Evolutionary conservation across 2,113 vertebrate genomes (phyloP), one percentile per base, ranked within the genome.

Genomic region (Corythornis madagascariensis): DNA sequence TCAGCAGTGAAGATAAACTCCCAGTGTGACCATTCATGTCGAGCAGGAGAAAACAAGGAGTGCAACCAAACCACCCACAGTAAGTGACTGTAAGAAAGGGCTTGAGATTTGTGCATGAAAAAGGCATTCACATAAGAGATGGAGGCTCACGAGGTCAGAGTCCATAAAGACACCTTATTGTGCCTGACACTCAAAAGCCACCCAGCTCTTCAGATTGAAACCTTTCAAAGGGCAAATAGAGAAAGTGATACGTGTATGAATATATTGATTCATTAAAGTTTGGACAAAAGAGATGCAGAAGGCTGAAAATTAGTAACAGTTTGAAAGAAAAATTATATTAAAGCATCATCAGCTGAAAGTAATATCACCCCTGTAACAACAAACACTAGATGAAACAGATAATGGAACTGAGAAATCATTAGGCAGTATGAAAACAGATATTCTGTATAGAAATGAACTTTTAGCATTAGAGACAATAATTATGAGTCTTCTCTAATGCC

Each of bases 351-450:
- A 89, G 61, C 56, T 53, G 61, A 83, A 93, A 89, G 87, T 47
- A 86, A 45, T 80, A 92, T 66, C 61, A 61, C 43, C n/a, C 70
- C 9, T 86, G 60, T 56, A 89, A 72, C 75, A 93, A 56, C 75
- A 96, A 86, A 88, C 16, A 52, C 26, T 11, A 64, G 72, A 89
- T 72, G 56, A 77, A 91, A 88, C 8, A 86, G 82, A 83, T 86
- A 96, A 94, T 91, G 64, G 75, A 91, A 61, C 7, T 45, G 82
- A 92, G 69, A 89, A 89, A 89, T 81, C 82, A 92, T 95, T 92
- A 95, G 50, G 67, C 48, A 48, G 15, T 61, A 18, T 78, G 92
- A 86, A 92, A 94, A 89, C 56, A 93, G 52, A 83, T 80, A 29
- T 40, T 74, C 72, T 40, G 42, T 33, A 81, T 52, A 83, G 66